Percentiles rank a stretch among this genome's conserved stretches.
Evolutionary conservation across 2,113 vertebrate species (phyloP).

Genomic region (Pelobates fuscus): DNA sequence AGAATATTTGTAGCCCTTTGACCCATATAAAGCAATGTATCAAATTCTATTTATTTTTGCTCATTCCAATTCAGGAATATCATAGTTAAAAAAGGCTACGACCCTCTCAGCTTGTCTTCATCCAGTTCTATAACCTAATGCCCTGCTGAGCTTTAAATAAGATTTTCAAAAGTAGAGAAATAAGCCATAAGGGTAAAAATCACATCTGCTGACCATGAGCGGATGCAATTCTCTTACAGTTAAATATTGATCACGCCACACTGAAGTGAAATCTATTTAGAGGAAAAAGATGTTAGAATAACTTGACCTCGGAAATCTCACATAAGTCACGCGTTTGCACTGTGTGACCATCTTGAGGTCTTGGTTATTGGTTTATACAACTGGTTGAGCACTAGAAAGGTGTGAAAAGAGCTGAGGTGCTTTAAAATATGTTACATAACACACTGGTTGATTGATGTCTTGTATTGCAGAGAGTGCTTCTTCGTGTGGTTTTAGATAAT

Average conservation of each 20-base stretch:
- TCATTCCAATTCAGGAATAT: not conserved
- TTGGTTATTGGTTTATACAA: not conserved
- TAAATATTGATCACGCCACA: slow-evolving; percentile 35
- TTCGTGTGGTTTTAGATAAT: no score
- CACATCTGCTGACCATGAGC: slow-evolving; percentile 33
- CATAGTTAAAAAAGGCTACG: slow-evolving; percentile 16
- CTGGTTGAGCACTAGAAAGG: not conserved
- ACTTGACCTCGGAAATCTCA: slow-evolving; percentile 8
- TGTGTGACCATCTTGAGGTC: not conserved
- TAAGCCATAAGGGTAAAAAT: not conserved
- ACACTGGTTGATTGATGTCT: no score
- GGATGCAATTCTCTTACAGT: slow-evolving; percentile 52
- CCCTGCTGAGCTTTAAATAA: slow-evolving; percentile 17
- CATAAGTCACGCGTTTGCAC: slow-evolving; percentile 10
- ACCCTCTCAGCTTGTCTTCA: not conserved
- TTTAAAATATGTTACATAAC: no score
- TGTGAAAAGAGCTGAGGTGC: no score
- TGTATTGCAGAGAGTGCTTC: no score
- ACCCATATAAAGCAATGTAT: not conserved
- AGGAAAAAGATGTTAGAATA: slow-evolving; percentile 52
- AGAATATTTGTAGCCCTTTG: not conserved
- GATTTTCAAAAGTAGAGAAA: slow-evolving; percentile 9
- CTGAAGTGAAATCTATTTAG: slow-evolving; percentile 53
- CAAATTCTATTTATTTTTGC: not conserved
- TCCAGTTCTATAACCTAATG: slow-evolving; percentile 7